Evolutionary conservation across 2,797 vertebrate genomes (phyloP).

Genomic region (Lepus townsendii): DNA sequence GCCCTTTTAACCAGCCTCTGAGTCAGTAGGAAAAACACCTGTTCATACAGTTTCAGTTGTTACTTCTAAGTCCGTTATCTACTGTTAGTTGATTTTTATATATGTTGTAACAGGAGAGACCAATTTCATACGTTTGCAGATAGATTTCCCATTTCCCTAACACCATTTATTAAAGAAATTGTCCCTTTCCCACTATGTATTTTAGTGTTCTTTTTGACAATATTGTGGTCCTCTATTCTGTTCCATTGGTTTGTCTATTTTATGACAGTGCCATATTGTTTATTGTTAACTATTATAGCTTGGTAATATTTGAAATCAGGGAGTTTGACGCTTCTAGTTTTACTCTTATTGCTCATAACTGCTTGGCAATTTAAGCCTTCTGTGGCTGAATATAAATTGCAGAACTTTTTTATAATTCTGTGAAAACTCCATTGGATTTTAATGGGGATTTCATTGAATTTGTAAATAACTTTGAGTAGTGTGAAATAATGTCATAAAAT

Average conservation of each 20-base stretch:
- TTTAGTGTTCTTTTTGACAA: neutral
- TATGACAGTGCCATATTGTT: neutral
- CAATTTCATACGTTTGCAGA: neutral
- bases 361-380: neutral
- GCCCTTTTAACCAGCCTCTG: too few species aligned
- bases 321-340: neutral
- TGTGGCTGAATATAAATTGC: neutral
- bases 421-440: neutral
- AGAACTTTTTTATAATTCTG: neutral
- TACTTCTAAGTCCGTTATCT: too few species aligned
- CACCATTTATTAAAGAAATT: neutral
- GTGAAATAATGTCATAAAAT: neutral
- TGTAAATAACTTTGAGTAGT: neutral
- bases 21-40: too few species aligned
- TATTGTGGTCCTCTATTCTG: too few species aligned
- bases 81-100: neutral
- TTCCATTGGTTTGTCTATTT: neutral
- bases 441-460: neutral
- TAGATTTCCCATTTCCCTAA: neutral
- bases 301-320: neutral
- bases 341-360: neutral
- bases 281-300: neutral
- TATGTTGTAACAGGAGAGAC: neutral
- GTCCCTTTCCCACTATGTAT: neutral
- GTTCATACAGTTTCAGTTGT: too few species aligned